These are phyloP conservation scores for Opisthograptis luteolata DNA, from an alignment of 2,888 invertebrate genomes.

Conservation along the genomic window DNA sequence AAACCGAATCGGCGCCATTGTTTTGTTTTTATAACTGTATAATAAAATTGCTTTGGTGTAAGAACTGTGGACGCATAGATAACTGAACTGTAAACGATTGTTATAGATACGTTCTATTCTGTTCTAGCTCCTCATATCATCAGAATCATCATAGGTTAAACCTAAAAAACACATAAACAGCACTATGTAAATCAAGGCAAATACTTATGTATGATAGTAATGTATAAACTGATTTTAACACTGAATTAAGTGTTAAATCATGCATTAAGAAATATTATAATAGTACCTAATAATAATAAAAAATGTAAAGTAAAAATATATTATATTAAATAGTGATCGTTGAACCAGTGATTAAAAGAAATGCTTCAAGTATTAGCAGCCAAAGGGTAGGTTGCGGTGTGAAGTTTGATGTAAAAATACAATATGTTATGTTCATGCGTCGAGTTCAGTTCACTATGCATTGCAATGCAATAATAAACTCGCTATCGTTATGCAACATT, in stretches of 20 bases:
- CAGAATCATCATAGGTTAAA: too few species aligned
- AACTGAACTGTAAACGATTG: too few species aligned
- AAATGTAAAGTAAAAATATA: conserved; percentile 12
- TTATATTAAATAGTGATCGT: conserved; percentile 6
- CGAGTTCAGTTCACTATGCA: background rate
- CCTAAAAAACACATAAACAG: too few species aligned
- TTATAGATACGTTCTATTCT: too few species aligned
- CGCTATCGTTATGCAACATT: too few species aligned
- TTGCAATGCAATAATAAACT: too few species aligned
- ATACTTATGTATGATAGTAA: conserved; percentile 22
- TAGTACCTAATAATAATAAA: too few species aligned
- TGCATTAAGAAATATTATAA: conserved; percentile 11
- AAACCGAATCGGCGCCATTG: too few species aligned
- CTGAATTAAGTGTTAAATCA: conserved; percentile 22
- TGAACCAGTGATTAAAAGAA: conserved; percentile 19
- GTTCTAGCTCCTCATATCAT: too few species aligned
- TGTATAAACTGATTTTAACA: conserved; percentile 9
- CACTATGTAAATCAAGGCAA: conserved; percentile 7
- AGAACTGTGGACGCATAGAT: too few species aligned
- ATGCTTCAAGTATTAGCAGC: conserved; percentile 17
- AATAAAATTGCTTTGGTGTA: too few species aligned
- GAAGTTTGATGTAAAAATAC: background rate
- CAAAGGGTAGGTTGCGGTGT: conserved; percentile 12
- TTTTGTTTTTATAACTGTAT: too few species aligned
- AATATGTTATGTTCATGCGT: conserved; percentile 2